Percentiles rank a stretch among this genome's conserved stretches.
Conservation (phyloP, 2,797 vertebrate genomes). For the Pangasius mekongensis region DNA sequence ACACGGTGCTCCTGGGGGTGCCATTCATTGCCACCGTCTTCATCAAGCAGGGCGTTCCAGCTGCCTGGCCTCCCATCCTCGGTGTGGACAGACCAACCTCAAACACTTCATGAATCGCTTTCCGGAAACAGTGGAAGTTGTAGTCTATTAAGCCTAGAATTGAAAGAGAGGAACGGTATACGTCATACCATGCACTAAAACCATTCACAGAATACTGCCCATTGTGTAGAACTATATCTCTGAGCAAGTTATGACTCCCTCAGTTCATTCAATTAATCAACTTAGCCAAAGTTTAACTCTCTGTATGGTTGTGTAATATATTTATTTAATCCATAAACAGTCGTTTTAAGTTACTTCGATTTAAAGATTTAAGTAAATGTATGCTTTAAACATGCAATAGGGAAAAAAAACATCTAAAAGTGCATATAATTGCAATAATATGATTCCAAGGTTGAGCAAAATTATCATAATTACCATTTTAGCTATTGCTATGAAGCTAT, state of each 20-base stretch:
- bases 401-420: not conserved
- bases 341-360: not conserved
- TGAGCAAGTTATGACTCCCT: not conserved
- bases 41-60: conserved; percentile 83
- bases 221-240: not conserved
- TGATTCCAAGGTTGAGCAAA: not conserved
- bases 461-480: not conserved
- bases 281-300: not conserved
- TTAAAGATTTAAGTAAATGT: not conserved
- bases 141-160: conserved; percentile 96
- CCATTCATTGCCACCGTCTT: conserved; percentile 94
- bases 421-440: not conserved
- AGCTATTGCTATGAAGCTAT: no score
- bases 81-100: conserved; percentile 92
- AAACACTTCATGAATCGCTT: conserved; percentile 99
- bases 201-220: not conserved
- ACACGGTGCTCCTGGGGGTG: conserved; percentile 90
- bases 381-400: not conserved
- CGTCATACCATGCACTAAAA: not conserved
- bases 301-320: no score
- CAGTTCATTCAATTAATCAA: not conserved
- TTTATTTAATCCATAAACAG: not conserved
- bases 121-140: conserved; percentile 99
- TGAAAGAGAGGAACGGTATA: conserved; percentile 27
- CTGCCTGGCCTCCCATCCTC: conserved; percentile 80